Evolutionary conservation across 2,888 invertebrate genomes (phyloP).

Genomic region (Argyra leucocephala): DNA sequence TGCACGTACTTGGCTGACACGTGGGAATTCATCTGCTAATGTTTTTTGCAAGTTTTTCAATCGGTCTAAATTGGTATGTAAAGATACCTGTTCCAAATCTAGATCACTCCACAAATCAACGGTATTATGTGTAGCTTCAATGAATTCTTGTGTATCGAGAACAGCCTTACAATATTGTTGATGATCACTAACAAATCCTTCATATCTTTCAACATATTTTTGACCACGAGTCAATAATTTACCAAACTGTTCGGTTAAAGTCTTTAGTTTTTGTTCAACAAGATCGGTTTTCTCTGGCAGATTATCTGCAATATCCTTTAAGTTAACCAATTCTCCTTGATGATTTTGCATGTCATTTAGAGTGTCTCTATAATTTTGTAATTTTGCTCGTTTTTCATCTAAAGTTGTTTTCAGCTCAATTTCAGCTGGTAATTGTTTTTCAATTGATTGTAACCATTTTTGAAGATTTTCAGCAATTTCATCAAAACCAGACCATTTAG

Average conservation of each 20-base stretch:
- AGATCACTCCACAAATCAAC: constrained; percentile 74
- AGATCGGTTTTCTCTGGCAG: constrained; percentile 69
- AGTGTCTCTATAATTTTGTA: constrained; percentile 71
- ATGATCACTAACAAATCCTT: constrained; percentile 79
- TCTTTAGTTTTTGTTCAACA: constrained; percentile 60
- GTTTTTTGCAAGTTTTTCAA: constrained; percentile 68
- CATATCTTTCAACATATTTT: constrained; percentile 72
- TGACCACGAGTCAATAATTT: constrained; percentile 61
- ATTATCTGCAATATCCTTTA: constrained; percentile 69
- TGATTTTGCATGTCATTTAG: constrained; percentile 75
- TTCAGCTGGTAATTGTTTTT: constrained; percentile 65
- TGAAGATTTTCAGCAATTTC: constrained; percentile 70
- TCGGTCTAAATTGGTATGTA: constrained; percentile 79
- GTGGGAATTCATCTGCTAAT: constrained; percentile 75
- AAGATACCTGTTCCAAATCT: constrained; percentile 70
- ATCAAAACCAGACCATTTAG: constrained; percentile 83
- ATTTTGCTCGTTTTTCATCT: constrained; percentile 82
- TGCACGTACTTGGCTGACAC: constrained; percentile 67
- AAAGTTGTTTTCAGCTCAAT: constrained; percentile 74
- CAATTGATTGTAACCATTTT: constrained; percentile 67
- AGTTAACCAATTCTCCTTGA: constrained; percentile 73
- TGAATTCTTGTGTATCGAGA: constrained; percentile 77
- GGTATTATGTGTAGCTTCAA: constrained; percentile 72
- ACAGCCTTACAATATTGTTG: constrained; percentile 81
- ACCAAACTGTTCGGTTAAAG: constrained; percentile 63